phyloP scores from a whole-genome alignment of 2,888 invertebrate species.

The Mimachlamys varia region DNA sequence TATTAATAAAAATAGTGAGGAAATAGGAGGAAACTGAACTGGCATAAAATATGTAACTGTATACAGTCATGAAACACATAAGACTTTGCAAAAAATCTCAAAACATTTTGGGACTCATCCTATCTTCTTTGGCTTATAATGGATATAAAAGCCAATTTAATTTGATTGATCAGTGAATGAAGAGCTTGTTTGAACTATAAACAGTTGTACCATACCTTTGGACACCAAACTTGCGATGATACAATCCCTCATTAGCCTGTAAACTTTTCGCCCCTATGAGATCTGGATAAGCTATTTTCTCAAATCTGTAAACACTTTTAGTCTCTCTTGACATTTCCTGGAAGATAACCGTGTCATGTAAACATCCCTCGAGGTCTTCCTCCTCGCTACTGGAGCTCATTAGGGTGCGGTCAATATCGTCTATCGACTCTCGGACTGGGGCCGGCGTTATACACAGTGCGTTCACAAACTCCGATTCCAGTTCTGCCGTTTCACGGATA shows the following conservation, averaged over 20 bases:
- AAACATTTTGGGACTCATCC: too few species aligned
- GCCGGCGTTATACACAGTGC: constrained; percentile 67
- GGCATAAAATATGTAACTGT: too few species aligned
- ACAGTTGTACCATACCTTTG: constrained; percentile 69
- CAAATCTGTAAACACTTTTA: constrained; percentile 86
- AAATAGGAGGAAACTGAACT: too few species aligned
- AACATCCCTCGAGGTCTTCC: constrained; percentile 59
- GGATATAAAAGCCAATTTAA: too few species aligned
- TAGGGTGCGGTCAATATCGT: constrained; percentile 57
- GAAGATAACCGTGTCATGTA: constrained; percentile 75
- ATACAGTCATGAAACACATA: neutral
- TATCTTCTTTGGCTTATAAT: too few species aligned
- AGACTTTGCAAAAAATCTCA: too few species aligned
- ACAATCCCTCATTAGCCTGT: constrained; percentile 84
- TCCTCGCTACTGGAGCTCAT: constrained; percentile 58
- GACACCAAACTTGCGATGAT: constrained; percentile 83
- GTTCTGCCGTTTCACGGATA: constrained; percentile 29
- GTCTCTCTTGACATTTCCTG: constrained; percentile 76
- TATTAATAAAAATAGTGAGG: too few species aligned
- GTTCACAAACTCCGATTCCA: constrained; percentile 59
- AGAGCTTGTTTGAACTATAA: too few species aligned
- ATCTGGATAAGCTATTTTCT: constrained; percentile 90
- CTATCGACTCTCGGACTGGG: constrained; percentile 55
- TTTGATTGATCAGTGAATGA: too few species aligned
- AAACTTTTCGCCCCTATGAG: constrained; percentile 84